Evolutionary conservation across 1,140 invertebrate genomes (phyloP), one percentile per base, ranked within the genome.

Genomic region (Metaphire vulgaris): DNA sequence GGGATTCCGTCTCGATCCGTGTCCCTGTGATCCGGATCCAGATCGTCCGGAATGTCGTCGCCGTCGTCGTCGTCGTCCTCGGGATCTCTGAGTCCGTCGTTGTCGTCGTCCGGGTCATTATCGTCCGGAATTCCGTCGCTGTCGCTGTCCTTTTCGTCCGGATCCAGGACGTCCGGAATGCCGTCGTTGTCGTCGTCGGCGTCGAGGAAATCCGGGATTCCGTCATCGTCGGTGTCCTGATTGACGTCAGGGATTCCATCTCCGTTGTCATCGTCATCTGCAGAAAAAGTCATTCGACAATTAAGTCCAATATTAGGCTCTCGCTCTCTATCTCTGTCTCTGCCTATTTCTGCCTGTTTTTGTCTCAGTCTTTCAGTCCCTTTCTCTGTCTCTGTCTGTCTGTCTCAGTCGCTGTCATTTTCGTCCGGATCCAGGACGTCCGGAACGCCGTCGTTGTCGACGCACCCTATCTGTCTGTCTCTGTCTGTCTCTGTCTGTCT

Each of bases 221-320:
- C 72, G 34, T 74, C 72, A 2, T 41, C 72, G n/a, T 74, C 72
- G 32, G 33, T 74, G 33, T 74, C 72, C 32, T 28, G 72, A 33
- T 74, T n/a, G 31, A 28, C 28, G 33, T 56, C 72, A n/a, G 29
- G 26, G n/a, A 71, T 14, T 6, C 69, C 69, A 31, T 71, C 69
- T 6, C 32, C 32, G 32, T 71, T 33, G 33, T 74, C 72, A 28
- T 74, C 72, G 32, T 41, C 28, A 28, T 74, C 72, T 41, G n/a
- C 28, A 28, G 2, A 34, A 74, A n/a, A n/a, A n/a, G n/a, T n/a
- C n/a, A n/a, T n/a, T n/a, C n/a, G n/a, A n/a, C n/a, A n/a, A n/a
- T n/a, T n/a, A n/a, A n/a, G n/a, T n/a, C n/a, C n/a, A n/a, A n/a
- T n/a, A n/a, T n/a, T n/a, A n/a, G n/a, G n/a, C n/a, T n/a, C n/a